Evolutionary conservation across 1,140 invertebrate species (phyloP).

Genomic region (Diorhabda sublineata): DNA sequence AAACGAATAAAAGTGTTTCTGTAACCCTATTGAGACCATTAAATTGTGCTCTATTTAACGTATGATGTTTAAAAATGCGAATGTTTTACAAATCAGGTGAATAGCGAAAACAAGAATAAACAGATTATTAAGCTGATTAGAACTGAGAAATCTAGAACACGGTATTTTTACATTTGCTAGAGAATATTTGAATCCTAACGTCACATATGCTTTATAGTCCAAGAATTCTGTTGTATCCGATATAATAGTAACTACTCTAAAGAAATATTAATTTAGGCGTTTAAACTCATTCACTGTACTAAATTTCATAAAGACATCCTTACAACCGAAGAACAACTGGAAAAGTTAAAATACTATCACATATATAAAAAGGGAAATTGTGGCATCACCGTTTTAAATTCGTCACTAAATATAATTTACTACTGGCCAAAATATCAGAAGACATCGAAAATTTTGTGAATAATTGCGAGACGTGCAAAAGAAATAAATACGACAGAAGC

Average conservation of each 20-base stretch:
- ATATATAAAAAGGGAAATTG: conserved; percentile 15
- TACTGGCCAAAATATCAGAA: conserved; percentile 29
- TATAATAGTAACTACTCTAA: conserved; percentile 13
- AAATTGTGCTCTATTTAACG: not conserved
- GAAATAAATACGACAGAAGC: conserved; percentile 29
- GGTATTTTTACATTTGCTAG: conserved; percentile 22
- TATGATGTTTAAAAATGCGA: not conserved
- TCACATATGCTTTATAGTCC: conserved; percentile 20
- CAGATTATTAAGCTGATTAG: conserved; percentile 14
- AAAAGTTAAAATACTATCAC: conserved; percentile 23
- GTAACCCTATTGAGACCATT: not conserved
- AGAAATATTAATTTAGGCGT: conserved; percentile 26
- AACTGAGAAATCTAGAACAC: conserved; percentile 12
- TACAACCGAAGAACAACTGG: conserved; percentile 21
- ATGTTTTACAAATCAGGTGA: not conserved
- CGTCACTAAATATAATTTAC: conserved; percentile 19
- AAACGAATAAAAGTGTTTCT: not conserved
- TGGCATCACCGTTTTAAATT: conserved; percentile 28
- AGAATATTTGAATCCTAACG: conserved; percentile 27
- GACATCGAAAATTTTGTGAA: conserved; percentile 26
- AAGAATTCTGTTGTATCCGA: conserved; percentile 2
- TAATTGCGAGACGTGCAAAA: conserved; percentile 21
- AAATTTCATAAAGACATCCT: conserved; percentile 21
- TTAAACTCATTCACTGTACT: conserved; percentile 26
- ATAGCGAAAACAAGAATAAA: not conserved